These are phyloP conservation scores for Drosophila quasianomalipes DNA, from an alignment of 2,888 invertebrate species.

Conservation along the genomic window DNA sequence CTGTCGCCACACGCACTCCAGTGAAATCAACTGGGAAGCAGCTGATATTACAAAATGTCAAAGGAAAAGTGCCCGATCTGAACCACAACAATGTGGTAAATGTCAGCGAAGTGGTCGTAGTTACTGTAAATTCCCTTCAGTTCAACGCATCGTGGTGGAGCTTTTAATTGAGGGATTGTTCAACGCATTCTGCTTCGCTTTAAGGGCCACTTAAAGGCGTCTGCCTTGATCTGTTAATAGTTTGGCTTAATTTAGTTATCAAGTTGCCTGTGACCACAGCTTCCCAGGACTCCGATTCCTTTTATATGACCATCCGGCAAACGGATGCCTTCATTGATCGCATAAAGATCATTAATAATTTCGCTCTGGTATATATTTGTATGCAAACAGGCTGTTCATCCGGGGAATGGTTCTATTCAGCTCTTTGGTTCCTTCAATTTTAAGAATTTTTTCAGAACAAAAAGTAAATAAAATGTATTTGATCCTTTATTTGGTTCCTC, in stretches of 20 bases:
- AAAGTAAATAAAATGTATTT: slow-evolving; percentile 3
- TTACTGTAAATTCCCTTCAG: neutral
- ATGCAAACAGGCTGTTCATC: neutral
- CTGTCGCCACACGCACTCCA: neutral
- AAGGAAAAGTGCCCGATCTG: neutral
- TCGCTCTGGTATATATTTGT: neutral
- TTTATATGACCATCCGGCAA: no score
- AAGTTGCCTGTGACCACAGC: no score
- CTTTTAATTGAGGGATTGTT: neutral
- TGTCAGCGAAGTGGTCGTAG: neutral
- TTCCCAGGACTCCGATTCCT: no score
- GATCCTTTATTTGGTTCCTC: slow-evolving; percentile 33
- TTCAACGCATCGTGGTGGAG: neutral
- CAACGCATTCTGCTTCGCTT: neutral
- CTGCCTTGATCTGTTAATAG: neutral
- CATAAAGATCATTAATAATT: neutral
- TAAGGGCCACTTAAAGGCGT: neutral
- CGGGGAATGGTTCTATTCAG: neutral
- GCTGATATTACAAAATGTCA: neutral
- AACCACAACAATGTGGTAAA: neutral
- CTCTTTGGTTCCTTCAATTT: neutral
- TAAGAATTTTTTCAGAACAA: neutral
- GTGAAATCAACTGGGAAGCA: no score
- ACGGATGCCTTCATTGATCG: no score
- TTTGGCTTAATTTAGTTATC: neutral